These are phyloP conservation scores for Epicampocera succincta DNA, from an alignment of 2,888 invertebrate genomes.

Conservation along the genomic window DNA sequence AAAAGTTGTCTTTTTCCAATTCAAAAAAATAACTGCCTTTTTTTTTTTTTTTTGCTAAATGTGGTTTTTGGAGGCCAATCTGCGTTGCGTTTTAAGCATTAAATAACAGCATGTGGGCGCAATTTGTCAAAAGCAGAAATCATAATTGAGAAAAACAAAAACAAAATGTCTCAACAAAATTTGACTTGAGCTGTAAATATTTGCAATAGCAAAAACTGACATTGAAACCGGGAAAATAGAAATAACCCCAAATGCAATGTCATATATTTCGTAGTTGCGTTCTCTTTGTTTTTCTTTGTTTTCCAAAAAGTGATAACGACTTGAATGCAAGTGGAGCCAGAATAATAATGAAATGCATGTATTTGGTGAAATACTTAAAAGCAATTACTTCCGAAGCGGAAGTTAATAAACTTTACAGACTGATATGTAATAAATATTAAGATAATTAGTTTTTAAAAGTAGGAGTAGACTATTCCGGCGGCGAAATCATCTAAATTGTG, in stretches of 20 bases:
- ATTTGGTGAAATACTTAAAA: slow-evolving; percentile 22
- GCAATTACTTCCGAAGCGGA: slow-evolving; percentile 32
- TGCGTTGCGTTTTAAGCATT: slow-evolving; percentile 30
- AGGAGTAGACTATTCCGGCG: no score
- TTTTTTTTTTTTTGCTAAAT: slow-evolving; percentile 21
- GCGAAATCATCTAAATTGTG: no score
- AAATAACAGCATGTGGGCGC: slow-evolving; percentile 60
- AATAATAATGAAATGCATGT: slow-evolving; percentile 15
- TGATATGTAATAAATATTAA: slow-evolving; percentile 24
- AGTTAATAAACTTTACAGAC: slow-evolving; percentile 3
- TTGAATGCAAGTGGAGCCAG: slow-evolving; percentile 11
- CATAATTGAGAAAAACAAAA: background rate
- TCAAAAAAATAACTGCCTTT: slow-evolving; percentile 20
- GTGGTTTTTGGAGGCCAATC: slow-evolving; percentile 55
- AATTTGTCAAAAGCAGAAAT: slow-evolving; percentile 30
- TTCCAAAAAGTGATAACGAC: slow-evolving; percentile 10
- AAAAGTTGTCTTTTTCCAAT: slow-evolving; percentile 3
- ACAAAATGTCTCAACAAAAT: slow-evolving; percentile 13
- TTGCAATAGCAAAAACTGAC: slow-evolving; percentile 30
- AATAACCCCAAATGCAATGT: slow-evolving; percentile 39
- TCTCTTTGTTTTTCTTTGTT: slow-evolving; percentile 9
- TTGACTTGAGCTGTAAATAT: slow-evolving; percentile 29
- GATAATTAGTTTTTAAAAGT: no score
- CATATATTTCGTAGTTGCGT: no score
- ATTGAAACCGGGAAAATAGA: slow-evolving; percentile 32